Evolutionary conservation across 2,888 invertebrate species (phyloP).

Genomic region (Nudaria mundana): DNA sequence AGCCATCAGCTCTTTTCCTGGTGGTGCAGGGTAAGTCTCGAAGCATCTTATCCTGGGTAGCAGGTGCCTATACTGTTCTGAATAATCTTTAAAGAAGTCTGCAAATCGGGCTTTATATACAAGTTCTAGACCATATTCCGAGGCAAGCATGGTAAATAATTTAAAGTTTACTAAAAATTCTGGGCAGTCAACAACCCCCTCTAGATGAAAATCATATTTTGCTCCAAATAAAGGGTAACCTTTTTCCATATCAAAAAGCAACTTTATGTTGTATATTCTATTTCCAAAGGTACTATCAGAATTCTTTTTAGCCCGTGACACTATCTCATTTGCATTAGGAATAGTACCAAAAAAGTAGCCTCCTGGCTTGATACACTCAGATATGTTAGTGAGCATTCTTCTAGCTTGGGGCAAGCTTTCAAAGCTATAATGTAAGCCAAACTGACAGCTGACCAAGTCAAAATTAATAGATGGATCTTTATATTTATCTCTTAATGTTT

Average conservation of each 20-base stretch:
- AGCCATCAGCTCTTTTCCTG: constrained; percentile 78
- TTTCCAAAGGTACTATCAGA: constrained; percentile 86
- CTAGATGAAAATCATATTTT: constrained; percentile 96
- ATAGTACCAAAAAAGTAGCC: constrained; percentile 99
- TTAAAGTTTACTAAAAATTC: constrained; percentile 98
- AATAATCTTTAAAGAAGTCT: constrained; percentile 87
- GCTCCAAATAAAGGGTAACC: constrained; percentile 95
- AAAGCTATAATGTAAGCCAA: constrained; percentile 98
- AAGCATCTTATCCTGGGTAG: constrained; percentile 90
- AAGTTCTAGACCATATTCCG: constrained; percentile 86
- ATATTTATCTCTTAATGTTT: constrained; percentile 88
- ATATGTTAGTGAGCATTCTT: constrained; percentile 95
- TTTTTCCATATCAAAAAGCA: constrained; percentile 83
- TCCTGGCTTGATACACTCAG: constrained; percentile 92
- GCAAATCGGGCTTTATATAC: constrained; percentile 87
- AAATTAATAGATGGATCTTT: constrained; percentile 89
- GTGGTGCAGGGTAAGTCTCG: constrained; percentile 89
- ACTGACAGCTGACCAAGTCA: constrained; percentile 97
- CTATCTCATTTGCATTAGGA: constrained; percentile 95
- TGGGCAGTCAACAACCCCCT: constrained; percentile 98
- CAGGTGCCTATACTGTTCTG: constrained; percentile 69
- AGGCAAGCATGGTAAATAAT: constrained; percentile 86
- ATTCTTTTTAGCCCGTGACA: constrained; percentile 85
- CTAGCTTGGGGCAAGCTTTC: constrained; percentile 94
- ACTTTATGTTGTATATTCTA: constrained; percentile 87